These are phyloP conservation scores for Dinomys branickii DNA, from an alignment of 2,113 vertebrate genomes.

Conservation along the genomic window DNA sequence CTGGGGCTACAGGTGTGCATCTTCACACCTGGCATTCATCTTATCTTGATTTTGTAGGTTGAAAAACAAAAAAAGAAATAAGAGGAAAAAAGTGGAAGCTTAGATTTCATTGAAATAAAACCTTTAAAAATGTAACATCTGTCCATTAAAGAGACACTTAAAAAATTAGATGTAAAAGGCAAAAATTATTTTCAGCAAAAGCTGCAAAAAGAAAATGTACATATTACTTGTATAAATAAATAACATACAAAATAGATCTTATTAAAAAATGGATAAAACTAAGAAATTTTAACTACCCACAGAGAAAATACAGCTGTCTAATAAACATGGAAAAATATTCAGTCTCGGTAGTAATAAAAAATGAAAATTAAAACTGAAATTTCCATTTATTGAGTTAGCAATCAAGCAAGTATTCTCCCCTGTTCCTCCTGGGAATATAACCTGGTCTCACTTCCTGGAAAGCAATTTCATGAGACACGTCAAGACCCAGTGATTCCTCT, in stretches of 20 bases:
- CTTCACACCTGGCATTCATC: background rate
- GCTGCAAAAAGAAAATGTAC: conserved; percentile 1
- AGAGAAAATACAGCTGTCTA: conserved; percentile 46
- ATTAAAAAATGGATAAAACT: conserved; percentile 2
- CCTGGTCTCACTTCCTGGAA: conserved; percentile 34
- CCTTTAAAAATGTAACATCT: background rate
- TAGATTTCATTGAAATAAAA: conserved; percentile 45
- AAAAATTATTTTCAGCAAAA: conserved; percentile 48
- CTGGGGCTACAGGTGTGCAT: background rate
- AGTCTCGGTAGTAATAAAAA: conserved; percentile 46
- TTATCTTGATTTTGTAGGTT: background rate
- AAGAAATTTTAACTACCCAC: background rate
- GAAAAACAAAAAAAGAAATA: background rate
- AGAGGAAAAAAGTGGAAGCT: background rate
- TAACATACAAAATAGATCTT: conserved; percentile 15
- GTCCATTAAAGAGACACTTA: background rate
- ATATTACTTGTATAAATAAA: conserved; percentile 34
- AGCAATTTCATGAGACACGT: conserved; percentile 31
- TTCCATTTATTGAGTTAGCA: conserved; percentile 15
- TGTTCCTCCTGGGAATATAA: background rate
- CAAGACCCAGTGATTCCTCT: conserved; percentile 41
- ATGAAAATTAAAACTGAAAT: conserved; percentile 57
- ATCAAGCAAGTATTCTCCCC: background rate
- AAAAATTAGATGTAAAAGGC: conserved; percentile 22
- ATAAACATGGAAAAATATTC: conserved; percentile 39